These are phyloP conservation scores for Esox niger DNA, from an alignment of 2,113 vertebrate species.

Conservation along the genomic window DNA sequence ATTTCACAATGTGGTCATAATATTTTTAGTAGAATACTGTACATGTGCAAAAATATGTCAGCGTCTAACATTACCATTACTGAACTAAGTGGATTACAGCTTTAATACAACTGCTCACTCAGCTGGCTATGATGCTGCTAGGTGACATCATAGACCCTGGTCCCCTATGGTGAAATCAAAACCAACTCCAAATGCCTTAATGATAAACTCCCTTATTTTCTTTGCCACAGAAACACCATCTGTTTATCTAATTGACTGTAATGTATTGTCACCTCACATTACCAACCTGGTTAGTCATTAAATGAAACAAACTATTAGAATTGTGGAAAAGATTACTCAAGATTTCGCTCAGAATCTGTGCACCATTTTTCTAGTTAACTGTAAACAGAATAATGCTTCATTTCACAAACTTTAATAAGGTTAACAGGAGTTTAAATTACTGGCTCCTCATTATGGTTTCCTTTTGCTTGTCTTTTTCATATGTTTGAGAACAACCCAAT, in stretches of 20 bases:
- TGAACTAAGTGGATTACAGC: neutral
- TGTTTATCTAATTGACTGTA: constrained; percentile 75
- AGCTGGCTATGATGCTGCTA: constrained; percentile 1
- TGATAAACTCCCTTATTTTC: constrained; percentile 57
- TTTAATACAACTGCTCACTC: neutral
- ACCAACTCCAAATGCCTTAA: constrained; percentile 56
- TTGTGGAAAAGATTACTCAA: constrained; percentile 53
- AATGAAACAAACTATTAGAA: constrained; percentile 61
- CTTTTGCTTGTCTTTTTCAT: neutral
- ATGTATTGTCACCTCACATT: constrained; percentile 72
- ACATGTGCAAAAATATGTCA: constrained; percentile 34
- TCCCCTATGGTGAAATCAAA: constrained; percentile 32
- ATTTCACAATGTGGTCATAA: too few relatives aligned
- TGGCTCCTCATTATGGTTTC: too few relatives aligned
- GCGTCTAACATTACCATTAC: constrained; percentile 26
- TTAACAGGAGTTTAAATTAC: neutral
- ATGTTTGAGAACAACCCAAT: neutral
- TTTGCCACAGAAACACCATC: constrained; percentile 60
- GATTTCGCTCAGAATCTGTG: constrained; percentile 19
- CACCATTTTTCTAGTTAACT: neutral
- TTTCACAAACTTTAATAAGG: neutral
- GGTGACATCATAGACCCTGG: neutral
- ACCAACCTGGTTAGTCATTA: constrained; percentile 66
- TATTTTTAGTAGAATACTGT: too few relatives aligned
- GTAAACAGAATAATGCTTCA: neutral